phyloP scores from a whole-genome alignment of 64 coral and sea anemone genomes.

The Acropora tenuis region DNA sequence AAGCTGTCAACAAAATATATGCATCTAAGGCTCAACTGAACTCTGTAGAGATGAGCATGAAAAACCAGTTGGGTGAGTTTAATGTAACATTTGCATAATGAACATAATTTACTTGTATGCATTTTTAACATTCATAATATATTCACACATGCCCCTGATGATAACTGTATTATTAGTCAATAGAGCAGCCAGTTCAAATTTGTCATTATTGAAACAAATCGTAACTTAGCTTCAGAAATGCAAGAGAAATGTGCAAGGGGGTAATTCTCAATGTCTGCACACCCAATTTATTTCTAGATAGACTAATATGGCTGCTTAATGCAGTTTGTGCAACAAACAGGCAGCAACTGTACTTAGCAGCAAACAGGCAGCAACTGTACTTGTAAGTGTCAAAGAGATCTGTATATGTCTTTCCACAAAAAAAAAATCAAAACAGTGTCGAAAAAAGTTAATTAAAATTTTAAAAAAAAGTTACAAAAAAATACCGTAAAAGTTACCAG shows the following conservation, averaged over 20 bases:
- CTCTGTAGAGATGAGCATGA: conserved; percentile 98
- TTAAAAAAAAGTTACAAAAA: too few relatives aligned
- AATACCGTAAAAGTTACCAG: too few relatives aligned
- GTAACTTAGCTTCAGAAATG: too few relatives aligned
- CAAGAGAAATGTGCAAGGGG: too few relatives aligned
- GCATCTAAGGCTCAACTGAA: conserved; percentile 95
- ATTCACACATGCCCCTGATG: not conserved
- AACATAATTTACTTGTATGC: not conserved
- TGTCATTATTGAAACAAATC: too few relatives aligned
- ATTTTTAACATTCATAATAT: not conserved
- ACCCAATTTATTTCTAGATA: too few relatives aligned
- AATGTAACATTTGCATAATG: not conserved
- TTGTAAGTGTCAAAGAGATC: not conserved
- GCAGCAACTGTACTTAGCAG: not conserved
- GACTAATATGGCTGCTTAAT: too few relatives aligned
- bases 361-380: not conserved
- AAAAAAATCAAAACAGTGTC: not conserved
- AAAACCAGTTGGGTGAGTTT: conserved; percentile 85
- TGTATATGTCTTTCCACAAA: not conserved
- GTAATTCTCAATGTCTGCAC: too few relatives aligned
- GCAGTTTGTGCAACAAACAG: not conserved
- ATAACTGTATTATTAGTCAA: too few relatives aligned
- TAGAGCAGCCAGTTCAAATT: too few relatives aligned
- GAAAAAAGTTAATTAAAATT: too few relatives aligned
- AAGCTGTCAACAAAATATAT: conserved; percentile 91